Evolutionary conservation across 2,113 vertebrate genomes (phyloP).

Genomic region (Vicugna pacos): DNA sequence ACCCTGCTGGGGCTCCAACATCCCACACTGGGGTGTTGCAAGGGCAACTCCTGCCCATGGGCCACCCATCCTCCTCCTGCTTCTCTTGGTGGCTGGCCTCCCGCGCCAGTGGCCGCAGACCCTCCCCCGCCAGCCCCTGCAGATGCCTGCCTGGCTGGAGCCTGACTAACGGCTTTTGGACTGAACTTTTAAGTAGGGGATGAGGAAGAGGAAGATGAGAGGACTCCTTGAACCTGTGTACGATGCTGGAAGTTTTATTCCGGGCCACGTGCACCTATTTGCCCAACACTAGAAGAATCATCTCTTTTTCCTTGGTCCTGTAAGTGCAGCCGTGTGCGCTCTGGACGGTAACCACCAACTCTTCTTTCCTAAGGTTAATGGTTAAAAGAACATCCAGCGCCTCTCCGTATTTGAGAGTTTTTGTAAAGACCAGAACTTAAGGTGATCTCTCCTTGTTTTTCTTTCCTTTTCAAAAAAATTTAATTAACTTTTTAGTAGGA

Average conservation of each 20-base stretch:
- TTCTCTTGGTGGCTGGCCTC: not conserved
- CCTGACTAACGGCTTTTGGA: not conserved
- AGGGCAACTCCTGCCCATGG: not conserved
- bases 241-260: not conserved
- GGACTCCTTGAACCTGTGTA: not conserved
- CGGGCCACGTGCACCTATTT: not conserved
- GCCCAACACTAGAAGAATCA: not conserved
- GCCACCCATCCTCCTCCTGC: not conserved
- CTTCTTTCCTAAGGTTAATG: not conserved
- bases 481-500: no score
- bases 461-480: no score
- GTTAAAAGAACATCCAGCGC: not conserved
- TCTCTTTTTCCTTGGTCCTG: not conserved
- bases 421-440: not conserved
- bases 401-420: not conserved
- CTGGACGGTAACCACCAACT: not conserved
- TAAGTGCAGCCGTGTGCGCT: not conserved
- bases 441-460: not conserved
- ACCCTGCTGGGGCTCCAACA: not conserved
- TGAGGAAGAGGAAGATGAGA: not conserved
- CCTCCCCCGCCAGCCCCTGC: not conserved
- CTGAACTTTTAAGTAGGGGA: accelerated
- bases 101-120: accelerated
- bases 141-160: not conserved
- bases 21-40: not conserved